Evolutionary conservation across 1,140 invertebrate species (phyloP).

Genomic region (Chironomus tepperi): DNA sequence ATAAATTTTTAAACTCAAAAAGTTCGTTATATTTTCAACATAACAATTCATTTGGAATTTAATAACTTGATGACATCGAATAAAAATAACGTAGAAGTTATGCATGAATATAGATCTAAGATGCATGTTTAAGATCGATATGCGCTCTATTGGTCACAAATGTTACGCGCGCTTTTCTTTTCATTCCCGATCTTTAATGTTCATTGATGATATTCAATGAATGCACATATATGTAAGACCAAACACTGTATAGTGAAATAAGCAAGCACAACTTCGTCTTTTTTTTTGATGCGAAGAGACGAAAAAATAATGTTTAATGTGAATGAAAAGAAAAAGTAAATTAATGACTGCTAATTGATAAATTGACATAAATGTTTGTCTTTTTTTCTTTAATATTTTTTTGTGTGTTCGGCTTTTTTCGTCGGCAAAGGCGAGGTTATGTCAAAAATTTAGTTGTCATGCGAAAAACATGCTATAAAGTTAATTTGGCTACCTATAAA

Average conservation of each 20-base stretch:
- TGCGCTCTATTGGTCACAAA: too few species aligned
- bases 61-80: too few species aligned
- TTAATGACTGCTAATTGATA: constrained; percentile 19
- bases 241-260: too few species aligned
- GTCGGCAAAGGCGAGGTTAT: neutral
- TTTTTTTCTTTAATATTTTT: neutral
- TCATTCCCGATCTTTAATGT: neutral
- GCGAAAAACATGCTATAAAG: constrained; percentile 12
- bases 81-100: too few species aligned
- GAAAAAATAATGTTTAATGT: neutral
- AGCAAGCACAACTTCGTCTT: neutral
- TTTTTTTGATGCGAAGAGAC: neutral
- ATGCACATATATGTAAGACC: neutral
- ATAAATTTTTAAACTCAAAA: too few species aligned
- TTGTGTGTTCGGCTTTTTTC: neutral
- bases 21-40: too few species aligned
- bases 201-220: neutral
- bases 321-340: neutral
- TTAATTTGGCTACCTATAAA: constrained; percentile 14
- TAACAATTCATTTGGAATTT: too few species aligned
- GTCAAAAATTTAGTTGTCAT: constrained; percentile 14
- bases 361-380: constrained; percentile 14
- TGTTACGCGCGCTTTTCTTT: too few species aligned
- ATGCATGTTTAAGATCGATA: too few species aligned
- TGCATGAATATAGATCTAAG: too few species aligned